Percentiles rank a stretch among this genome's conserved stretches.
phyloP scores from a whole-genome alignment of 2,797 vertebrate species.

The Semotilus atromaculatus region DNA sequence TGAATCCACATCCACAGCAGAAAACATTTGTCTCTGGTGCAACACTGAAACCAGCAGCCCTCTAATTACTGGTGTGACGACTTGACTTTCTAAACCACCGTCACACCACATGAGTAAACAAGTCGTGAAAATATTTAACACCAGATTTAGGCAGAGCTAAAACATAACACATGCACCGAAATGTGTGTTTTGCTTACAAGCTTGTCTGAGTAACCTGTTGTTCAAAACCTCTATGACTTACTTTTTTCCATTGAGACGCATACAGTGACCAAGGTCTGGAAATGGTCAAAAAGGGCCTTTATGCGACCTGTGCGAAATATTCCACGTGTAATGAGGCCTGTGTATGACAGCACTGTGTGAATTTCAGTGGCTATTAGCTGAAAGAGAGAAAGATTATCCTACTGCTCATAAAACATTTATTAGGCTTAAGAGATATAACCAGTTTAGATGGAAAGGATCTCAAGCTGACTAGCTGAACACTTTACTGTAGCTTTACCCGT shows the following conservation, averaged over 20 bases:
- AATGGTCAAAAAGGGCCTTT: not conserved
- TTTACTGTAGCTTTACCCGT: not conserved
- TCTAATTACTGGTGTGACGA: not conserved
- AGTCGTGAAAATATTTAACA: constrained; percentile 10
- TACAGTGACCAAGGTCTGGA: not conserved
- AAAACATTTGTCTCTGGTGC: not conserved
- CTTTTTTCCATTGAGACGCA: not conserved
- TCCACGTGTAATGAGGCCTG: not conserved
- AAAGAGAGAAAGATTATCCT: not conserved
- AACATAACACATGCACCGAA: not conserved
- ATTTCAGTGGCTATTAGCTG: not conserved
- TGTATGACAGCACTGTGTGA: not conserved
- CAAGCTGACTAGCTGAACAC: too few species aligned
- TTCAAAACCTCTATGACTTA: not conserved
- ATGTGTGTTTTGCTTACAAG: not conserved
- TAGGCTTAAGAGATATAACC: too few species aligned
- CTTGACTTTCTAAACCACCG: constrained; percentile 4
- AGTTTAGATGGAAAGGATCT: too few species aligned
- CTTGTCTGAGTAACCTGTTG: not conserved
- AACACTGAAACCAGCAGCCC: not conserved
- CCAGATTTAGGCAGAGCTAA: not conserved
- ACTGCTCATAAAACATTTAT: too few species aligned
- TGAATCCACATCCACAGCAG: not conserved
- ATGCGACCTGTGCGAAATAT: not conserved
- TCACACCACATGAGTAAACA: constrained; percentile 11